Evolutionary conservation across 2,888 invertebrate genomes (phyloP).

Genomic region (Tachina fera): DNA sequence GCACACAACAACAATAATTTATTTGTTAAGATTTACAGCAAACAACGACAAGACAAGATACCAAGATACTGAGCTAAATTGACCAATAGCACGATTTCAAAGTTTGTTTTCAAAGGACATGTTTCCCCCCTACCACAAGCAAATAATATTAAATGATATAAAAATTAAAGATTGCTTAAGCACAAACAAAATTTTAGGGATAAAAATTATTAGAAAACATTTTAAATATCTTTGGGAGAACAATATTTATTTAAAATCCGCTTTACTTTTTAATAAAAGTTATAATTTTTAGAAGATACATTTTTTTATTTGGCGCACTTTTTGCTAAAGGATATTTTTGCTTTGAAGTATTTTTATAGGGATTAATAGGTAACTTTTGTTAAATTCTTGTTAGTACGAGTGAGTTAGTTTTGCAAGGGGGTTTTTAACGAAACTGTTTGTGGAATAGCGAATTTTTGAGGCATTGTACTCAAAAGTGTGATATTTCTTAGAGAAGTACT

Average conservation of each 20-base stretch:
- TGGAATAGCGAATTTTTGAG: not conserved
- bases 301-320: no score
- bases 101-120: constrained; percentile 12
- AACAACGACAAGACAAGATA: constrained; percentile 10
- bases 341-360: no score
- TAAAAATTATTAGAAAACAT: not conserved
- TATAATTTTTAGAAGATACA: no score
- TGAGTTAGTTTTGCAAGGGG: not conserved
- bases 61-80: constrained; percentile 15
- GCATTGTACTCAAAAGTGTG: not conserved
- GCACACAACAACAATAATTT: constrained; percentile 40
- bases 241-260: no score
- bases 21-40: constrained; percentile 57
- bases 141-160: not conserved
- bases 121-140: not conserved
- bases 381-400: no score
- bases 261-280: no score
- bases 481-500: not conserved
- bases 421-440: not conserved
- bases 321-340: no score
- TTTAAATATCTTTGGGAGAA: no score
- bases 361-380: no score
- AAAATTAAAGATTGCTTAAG: not conserved
- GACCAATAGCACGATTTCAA: constrained; percentile 42
- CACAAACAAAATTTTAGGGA: not conserved